Base-by-base conservation (phyloP, 2,888 invertebrate species). In the Hemithea aestivaria region DNA sequence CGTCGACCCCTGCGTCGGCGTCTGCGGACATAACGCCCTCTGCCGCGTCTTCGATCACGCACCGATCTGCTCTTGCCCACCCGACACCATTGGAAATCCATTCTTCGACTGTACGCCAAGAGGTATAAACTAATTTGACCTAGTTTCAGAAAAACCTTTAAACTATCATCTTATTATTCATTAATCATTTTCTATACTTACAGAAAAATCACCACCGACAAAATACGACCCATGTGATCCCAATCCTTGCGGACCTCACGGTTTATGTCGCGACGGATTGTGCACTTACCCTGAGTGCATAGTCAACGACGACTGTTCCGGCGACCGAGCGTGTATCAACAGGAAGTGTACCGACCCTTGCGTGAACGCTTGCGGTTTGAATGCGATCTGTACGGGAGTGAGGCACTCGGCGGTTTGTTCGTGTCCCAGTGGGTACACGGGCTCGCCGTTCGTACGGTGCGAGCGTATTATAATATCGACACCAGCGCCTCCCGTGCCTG, bases 331-430 rank as follows among this genome's bases (percentile, higher is more conserved):
- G 0, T 96, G 96, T 66, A 92, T 93, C 58, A 91, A 91, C 40
- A 93, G 94, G 61, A 94, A 94, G 75, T 97, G 96, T 63, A 84
- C 91, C 44, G 94, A 96, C 75, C 96, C 96, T 26, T 95, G 95
- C 66, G 87, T 91, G 11, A 93, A 91, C 54, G 91, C 94, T 10
- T 96, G 96, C 61, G 96, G 96, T 23, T 66, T 94, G 1, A 96
- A 96, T 68, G 94, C 96, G 1, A 87, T 96, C 20, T 97, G 97
- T 60, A 92, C 93, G 51, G 92, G 80, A 10, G 69, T 88, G 2
- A 69, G 87, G 50, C 96, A 96, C 70, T 91, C 92, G 46, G 92
- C 96, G 0, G 87, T 94, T 7, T 97, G 97, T 65, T 92, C 92
- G 0, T 97, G 96, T 68, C 95, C 96, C 11, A 59, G 51, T 23